Evolutionary conservation across 92 coral and sea anemone genomes (phyloP), one percentile per base, ranked within the genome.

Genomic region (Isaurus tuberculatus): DNA sequence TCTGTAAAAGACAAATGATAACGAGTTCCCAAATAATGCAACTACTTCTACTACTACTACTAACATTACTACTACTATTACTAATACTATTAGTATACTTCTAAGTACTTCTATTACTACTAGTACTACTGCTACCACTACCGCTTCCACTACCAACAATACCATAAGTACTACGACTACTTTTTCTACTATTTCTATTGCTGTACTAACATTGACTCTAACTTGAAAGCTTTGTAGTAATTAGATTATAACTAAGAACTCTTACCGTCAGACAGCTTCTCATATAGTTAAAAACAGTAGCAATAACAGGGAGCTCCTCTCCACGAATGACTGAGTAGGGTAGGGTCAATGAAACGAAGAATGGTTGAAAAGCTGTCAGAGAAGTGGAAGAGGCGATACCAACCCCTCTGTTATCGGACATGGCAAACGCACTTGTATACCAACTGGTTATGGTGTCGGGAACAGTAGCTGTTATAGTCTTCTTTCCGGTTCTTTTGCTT

Each of bases 281-380:
- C 94, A 91, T 77, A 70, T 96, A 96, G 89, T 96, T 96, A 53
- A 96, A 96, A 67, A 94, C 98, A 14, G 98, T 91, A 8, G 94
- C 78, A 42, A 81, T 86, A 20, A 96, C 87, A 75, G 97, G 89
- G 55, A 96, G 91, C 87, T 92, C 94, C 81, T 96, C 99, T 36
- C 94, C 99, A 71, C 99, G 90, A 40, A 96, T 96, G 37, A 96
- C 92, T 1, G 98, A 96, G 87, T 96, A 96, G 27, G 99, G 99
- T 2, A 94, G 90, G 19, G 98, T 96, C 36, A 94, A 83, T 16
- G 94, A 91, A 36, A 96, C 94, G 70, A 96, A 96, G 94, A 94
- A 96, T 0, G 98, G 94, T 73, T 91, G 92, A 75, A 92, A 96
- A 15, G 81, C 94, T 33, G 88, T 94, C 13, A 96, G 85, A 4